phyloP scores from a whole-genome alignment of 2,888 invertebrate genomes.

The Timema cristinae region DNA sequence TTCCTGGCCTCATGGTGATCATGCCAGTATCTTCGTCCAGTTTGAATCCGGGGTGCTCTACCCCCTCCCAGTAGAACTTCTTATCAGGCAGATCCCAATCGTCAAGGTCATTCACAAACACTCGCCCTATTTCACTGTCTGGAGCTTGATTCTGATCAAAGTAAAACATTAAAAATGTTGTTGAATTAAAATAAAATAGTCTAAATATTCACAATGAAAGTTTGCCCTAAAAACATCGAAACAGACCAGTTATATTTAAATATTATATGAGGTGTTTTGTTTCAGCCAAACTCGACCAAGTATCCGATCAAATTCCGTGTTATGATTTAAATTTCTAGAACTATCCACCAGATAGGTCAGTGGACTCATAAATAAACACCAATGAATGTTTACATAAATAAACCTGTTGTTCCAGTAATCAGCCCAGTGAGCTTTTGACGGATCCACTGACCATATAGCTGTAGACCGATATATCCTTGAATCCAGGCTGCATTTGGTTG shows the following conservation, averaged over 20 bases:
- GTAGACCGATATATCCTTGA: constrained; percentile 55
- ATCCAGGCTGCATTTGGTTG: constrained; percentile 54
- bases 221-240: no score
- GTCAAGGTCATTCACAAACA: constrained; percentile 55
- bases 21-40: constrained; percentile 48
- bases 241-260: no score
- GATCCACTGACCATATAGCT: constrained; percentile 49
- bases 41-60: constrained; percentile 24
- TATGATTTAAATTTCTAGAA: no score
- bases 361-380: no score
- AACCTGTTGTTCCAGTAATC: constrained; percentile 5
- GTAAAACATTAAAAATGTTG: not conserved
- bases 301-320: no score
- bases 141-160: constrained; percentile 38
- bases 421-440: not conserved
- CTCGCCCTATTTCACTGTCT: constrained; percentile 51
- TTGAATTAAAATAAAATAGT: no score
- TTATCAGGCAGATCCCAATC: constrained; percentile 60
- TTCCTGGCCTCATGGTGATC: constrained; percentile 51
- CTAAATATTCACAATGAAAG: no score
- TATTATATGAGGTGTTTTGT: no score
- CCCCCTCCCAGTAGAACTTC: constrained; percentile 48
- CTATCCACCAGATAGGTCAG: no score
- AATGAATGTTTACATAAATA: no score
- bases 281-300: no score